These are phyloP conservation scores for Bilobella aurantiaca DNA, from an alignment of 1,140 invertebrate species.

Conservation along the genomic window DNA sequence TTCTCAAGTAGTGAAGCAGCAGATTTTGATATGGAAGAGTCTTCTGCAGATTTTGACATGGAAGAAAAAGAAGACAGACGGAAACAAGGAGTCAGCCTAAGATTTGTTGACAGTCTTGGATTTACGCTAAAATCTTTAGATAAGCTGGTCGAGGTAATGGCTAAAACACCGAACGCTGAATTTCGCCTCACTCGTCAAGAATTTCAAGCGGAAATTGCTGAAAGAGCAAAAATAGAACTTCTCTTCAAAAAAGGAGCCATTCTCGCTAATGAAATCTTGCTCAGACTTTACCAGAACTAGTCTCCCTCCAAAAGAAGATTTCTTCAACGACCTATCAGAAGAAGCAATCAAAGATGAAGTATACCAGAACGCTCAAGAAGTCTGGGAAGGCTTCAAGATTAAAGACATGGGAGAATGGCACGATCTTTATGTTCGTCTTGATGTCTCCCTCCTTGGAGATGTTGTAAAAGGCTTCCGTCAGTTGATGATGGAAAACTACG, in stretches of 20 bases:
- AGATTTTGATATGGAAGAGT: too few species aligned
- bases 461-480: slow-evolving; percentile 2
- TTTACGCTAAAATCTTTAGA: slow-evolving; percentile 10
- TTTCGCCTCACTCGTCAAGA: slow-evolving; percentile 8
- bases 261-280: not conserved
- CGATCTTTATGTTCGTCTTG: slow-evolving; percentile 37
- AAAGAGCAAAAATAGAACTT: not conserved
- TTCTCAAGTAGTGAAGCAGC: too few species aligned
- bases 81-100: not conserved
- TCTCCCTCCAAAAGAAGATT: not conserved
- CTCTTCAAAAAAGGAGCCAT: slow-evolving; percentile 9
- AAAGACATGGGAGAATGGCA: slow-evolving; percentile 39
- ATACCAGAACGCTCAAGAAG: slow-evolving; percentile 39
- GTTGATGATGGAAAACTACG: not conserved
- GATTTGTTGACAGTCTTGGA: slow-evolving; percentile 5
- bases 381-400: slow-evolving; percentile 41
- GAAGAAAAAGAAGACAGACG: too few species aligned
- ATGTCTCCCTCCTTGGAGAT: slow-evolving; percentile 5
- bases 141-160: not conserved
- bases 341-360: slow-evolving; percentile 36
- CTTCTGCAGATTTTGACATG: too few species aligned
- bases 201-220: not conserved
- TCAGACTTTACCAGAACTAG: not conserved
- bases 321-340: not conserved
- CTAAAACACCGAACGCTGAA: not conserved